These are phyloP conservation scores for Acanthacorydalis orientalis DNA, from an alignment of 2,888 invertebrate genomes.

Conservation along the genomic window DNA sequence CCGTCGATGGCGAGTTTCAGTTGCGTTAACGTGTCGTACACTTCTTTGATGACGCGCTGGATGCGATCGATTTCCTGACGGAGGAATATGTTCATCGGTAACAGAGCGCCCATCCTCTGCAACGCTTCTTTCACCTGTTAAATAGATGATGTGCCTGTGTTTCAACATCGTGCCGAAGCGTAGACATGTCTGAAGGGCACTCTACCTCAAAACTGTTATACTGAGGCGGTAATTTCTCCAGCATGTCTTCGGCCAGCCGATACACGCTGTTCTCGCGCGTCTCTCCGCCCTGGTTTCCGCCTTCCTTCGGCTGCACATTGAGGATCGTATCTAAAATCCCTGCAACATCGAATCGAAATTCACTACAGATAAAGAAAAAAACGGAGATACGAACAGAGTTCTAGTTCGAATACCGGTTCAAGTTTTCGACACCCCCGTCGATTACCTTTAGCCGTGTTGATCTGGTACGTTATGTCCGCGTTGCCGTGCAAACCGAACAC, in stretches of 20 bases:
- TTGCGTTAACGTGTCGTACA: constrained; percentile 67
- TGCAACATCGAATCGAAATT: constrained; percentile 11
- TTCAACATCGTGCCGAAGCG: too few species aligned
- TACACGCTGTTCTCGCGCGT: constrained; percentile 86
- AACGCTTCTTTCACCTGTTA: constrained; percentile 54
- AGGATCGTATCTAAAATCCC: constrained; percentile 83
- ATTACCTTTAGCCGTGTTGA: constrained; percentile 78
- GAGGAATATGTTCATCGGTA: constrained; percentile 93
- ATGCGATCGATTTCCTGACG: constrained; percentile 69
- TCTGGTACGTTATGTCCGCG: constrained; percentile 95
- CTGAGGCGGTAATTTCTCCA: constrained; percentile 65
- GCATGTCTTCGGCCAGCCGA: constrained; percentile 84
- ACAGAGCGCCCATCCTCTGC: constrained; percentile 76
- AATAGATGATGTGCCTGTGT: too few species aligned
- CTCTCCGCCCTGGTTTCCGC: constrained; percentile 79
- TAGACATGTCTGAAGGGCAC: neutral
- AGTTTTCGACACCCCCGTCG: too few species aligned
- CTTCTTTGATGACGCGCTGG: constrained; percentile 66
- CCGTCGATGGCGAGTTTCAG: constrained; percentile 92
- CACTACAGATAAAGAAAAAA: too few species aligned
- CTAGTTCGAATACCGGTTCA: too few species aligned
- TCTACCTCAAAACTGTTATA: constrained; percentile 70
- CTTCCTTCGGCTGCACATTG: constrained; percentile 94
- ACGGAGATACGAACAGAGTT: too few species aligned
- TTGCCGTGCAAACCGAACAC: constrained; percentile 93